Evolutionary conservation across 2,113 vertebrate genomes (phyloP), one percentile per base, ranked within the genome.

Genomic region (Labeo catla): DNA sequence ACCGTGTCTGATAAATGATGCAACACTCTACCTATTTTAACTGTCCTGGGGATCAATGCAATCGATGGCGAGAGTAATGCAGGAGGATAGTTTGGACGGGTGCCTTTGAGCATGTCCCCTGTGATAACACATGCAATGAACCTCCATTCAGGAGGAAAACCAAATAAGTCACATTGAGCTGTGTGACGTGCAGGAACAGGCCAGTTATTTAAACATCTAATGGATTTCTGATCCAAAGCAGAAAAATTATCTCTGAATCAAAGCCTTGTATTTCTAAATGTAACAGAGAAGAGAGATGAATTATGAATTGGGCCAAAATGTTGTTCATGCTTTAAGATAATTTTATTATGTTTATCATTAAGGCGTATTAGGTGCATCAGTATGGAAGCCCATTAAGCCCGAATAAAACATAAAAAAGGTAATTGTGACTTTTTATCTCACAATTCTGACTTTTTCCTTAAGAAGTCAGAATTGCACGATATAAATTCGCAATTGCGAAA

Each of bases 61-160:
- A 89, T 89, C 74, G 34, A 89, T 87, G 12, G 10, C 4, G 59
- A 65, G 79, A 79, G 84, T 88, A 83, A 84, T 88, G 84, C 34
- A 1, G 63, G 50, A 43, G 8, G 74, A 88, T 50, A 63, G 81
- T 16, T 50, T 13, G n/a, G 54, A 79, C 34, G 28, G 7, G 76
- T 77, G 34, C 23, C 84, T 72, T 76, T 77, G 43, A 43, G 77
- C 80, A 59, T 23, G 47, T 66, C 61, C 81, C 45, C 59, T 83
- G n/a, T 85, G 63, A 86, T 76, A 36, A 43, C 54, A 77, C 39
- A 34, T 19, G 36, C 76, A 78, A 74, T 57, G 45, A 50, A 45
- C 50, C 21, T 70, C 21, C 43, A 52, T 52, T 76, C 59, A 50
- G 13, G 9, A 83, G 50, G 50, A 68, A 82, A 59, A 86, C 6